A percentile compares a stretch with the other conserved stretches of the same genome.
phyloP scores from a whole-genome alignment of 2,113 vertebrate genomes.

The Polypterus bichir region DNA sequence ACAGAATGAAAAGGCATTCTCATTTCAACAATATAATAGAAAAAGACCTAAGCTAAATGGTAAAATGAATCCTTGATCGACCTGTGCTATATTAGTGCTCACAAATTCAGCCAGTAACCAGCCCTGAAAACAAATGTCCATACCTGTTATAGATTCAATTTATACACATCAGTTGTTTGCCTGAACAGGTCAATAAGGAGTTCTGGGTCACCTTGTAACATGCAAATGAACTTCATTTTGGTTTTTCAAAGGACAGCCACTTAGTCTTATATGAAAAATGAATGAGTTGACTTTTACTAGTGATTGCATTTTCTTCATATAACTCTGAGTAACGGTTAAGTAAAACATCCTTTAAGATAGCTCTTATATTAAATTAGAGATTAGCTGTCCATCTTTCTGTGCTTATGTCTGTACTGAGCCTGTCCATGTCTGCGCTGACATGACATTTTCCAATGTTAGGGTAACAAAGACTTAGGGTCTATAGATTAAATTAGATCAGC shows the following conservation, averaged over 20 bases:
- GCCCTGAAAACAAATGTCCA: slow-evolving; percentile 41
- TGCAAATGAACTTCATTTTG: slow-evolving; percentile 34
- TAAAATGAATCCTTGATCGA: slow-evolving; percentile 39
- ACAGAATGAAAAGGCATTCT: slow-evolving; percentile 32
- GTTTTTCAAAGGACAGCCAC: slow-evolving; percentile 20
- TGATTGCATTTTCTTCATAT: slow-evolving; percentile 4
- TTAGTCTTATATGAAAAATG: slow-evolving; percentile 25
- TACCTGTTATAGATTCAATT: slow-evolving; percentile 42
- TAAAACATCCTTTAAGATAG: too few species aligned
- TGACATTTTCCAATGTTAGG: too few species aligned
- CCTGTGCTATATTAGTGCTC: slow-evolving; percentile 27
- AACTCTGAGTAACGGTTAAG: not conserved
- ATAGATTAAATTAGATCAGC: too few species aligned
- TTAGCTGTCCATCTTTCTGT: too few species aligned
- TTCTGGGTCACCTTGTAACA: slow-evolving; percentile 45
- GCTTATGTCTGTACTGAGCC: too few species aligned
- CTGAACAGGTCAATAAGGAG: slow-evolving; percentile 29
- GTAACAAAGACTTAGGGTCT: too few species aligned
- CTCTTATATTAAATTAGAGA: too few species aligned
- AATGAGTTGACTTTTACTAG: slow-evolving; percentile 23
- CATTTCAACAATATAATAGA: slow-evolving; percentile 34
- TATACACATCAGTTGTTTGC: slow-evolving; percentile 33
- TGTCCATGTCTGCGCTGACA: too few species aligned
- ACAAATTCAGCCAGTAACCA: slow-evolving; percentile 31
- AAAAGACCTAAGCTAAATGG: slow-evolving; percentile 39